These are phyloP conservation scores for Apamea crenata DNA, from an alignment of 2,888 invertebrate genomes.

Conservation along the genomic window DNA sequence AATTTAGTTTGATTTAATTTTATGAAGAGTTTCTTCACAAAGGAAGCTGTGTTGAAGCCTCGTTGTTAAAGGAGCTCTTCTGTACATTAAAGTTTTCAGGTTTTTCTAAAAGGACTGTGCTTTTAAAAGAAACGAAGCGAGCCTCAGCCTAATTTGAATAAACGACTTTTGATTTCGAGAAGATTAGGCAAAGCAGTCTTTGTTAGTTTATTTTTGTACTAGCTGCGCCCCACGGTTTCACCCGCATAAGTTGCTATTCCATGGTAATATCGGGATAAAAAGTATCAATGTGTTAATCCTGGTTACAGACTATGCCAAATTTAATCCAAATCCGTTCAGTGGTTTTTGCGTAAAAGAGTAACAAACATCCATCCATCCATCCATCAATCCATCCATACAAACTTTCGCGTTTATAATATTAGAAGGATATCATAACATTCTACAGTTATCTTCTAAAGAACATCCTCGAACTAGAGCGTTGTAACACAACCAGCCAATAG, in stretches of 20 bases:
- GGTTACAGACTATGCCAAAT: no score
- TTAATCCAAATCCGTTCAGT: no score
- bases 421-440: not conserved
- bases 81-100: not conserved
- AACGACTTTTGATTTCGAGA: no score
- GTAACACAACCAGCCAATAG: conserved; percentile 20
- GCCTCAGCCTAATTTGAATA: no score
- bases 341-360: no score
- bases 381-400: no score
- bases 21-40: conserved; percentile 7
- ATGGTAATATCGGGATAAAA: no score
- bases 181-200: not conserved
- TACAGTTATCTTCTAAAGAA: not conserved
- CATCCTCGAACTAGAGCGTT: not conserved
- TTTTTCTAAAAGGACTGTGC: not conserved
- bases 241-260: no score
- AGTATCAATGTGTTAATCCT: no score
- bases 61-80: not conserved
- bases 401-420: no score
- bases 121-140: conserved; percentile 4
- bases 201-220: not conserved
- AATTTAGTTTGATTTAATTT: conserved; percentile 8
- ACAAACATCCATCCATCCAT: no score
- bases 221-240: no score
- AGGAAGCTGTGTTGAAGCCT: conserved; percentile 18